Conservation (phyloP, 2,888 invertebrate genomes). For the Rhingia rostrata region DNA sequence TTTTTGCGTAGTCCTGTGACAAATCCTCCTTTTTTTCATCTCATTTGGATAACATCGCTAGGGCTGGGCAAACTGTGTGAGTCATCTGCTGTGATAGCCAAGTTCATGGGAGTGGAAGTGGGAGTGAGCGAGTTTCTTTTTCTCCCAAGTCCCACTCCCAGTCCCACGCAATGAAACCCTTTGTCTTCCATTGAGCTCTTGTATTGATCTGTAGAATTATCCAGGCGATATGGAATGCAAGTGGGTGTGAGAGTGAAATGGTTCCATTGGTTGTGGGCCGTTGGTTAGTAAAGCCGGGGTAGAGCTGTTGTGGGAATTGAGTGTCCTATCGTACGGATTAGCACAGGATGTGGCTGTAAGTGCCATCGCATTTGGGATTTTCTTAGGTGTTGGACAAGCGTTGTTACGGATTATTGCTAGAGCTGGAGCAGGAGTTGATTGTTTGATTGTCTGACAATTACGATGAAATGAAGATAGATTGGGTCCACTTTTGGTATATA, state of each 20-base stretch:
- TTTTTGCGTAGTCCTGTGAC: constrained; percentile 44
- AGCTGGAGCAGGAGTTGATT: constrained; percentile 41
- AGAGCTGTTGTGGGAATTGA: constrained; percentile 59
- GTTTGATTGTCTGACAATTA: constrained; percentile 62
- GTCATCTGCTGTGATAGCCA: constrained; percentile 46
- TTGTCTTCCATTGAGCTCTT: constrained; percentile 39
- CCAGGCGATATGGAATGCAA: constrained; percentile 24
- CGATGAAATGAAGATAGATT: constrained; percentile 59
- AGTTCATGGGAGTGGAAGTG: constrained; percentile 61
- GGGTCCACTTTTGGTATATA: constrained; percentile 2
- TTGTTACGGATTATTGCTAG: constrained; percentile 58
- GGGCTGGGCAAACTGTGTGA: constrained; percentile 45
- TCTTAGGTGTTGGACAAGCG: constrained; percentile 37
- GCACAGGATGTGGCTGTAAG: constrained; percentile 54
- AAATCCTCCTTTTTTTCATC: constrained; percentile 40
- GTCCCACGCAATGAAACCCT: constrained; percentile 61
- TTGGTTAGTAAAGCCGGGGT: constrained; percentile 6
- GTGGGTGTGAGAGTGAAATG: constrained; percentile 51
- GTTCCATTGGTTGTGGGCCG: constrained; percentile 35
- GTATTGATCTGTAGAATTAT: constrained; percentile 39
- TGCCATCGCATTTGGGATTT: constrained; percentile 53
- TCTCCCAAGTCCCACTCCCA: neutral
- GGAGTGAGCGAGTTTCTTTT: constrained; percentile 15
- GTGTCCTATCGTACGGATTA: constrained; percentile 45
- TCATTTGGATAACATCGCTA: constrained; percentile 55